Evolutionary conservation across 2,888 invertebrate genomes (phyloP), one percentile per base, ranked within the genome.

Genomic region (Xestia sexstrigata): DNA sequence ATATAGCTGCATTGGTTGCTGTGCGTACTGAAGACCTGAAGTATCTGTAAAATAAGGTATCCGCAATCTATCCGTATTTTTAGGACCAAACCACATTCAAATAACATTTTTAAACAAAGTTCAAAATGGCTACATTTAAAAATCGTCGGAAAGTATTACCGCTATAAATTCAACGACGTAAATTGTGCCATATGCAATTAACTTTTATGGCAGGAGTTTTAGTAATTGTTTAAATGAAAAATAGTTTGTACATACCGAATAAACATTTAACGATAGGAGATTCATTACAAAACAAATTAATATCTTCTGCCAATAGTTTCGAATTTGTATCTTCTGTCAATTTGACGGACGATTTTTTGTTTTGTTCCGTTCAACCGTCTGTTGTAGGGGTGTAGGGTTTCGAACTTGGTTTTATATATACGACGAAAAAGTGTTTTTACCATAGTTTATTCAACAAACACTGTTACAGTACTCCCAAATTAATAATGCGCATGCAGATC

Each of bases 171-270:
- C 7, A 67, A 35, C 35, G 30, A 23, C 17, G 23, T 39, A 62
- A 17, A 62, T 55, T 49, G 47, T 79, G 11, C 5, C 58, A 66
- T 30, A 75, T 76, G 75, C 7, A 66, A 75, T 76, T 75, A 67
- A 45, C 26, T 75, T 79, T 79, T 60, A 79, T 67, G 30, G 66
- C 52, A 30, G 23, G 42, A 26, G 26, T 60, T 60, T n/a, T 75
- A 47, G 52, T 79, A 35, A 74, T 74, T 65, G 63, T 49, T 74
- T 67, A 62, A 35, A 81, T 47, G 39, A 11, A 39, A 23, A 49
- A 74, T 73, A 52, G 42, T 52, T 49, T 70, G 39, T 70, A 47
- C 55, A 35, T 47, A 69, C 26, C n/a, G 23, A 39, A 49, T 42
- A 72, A 58, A 60, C 5, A 30, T 71, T 80, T 70, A 60, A 49